These are phyloP conservation scores for Anarsia innoxiella DNA, from an alignment of 2,888 invertebrate genomes.

Conservation along the genomic window DNA sequence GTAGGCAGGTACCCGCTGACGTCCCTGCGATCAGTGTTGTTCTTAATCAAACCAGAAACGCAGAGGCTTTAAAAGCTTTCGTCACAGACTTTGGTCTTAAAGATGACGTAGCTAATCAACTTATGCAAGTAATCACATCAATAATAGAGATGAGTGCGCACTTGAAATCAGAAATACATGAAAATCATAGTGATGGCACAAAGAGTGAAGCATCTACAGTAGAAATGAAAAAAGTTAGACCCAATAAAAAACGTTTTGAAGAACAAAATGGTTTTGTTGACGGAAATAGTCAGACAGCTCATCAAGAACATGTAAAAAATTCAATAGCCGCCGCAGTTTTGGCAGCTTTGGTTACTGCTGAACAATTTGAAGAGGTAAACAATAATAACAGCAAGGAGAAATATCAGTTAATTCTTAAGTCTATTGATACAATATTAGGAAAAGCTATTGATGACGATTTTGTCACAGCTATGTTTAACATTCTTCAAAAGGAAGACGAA, in stretches of 20 bases:
- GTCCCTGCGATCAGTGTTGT: conserved; percentile 77
- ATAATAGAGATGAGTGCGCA: conserved; percentile 71
- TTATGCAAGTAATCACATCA: conserved; percentile 66
- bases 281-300: conserved; percentile 41
- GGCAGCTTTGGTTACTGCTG: conserved; percentile 67
- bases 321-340: conserved; percentile 71
- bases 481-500: conserved; percentile 67
- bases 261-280: conserved; percentile 28
- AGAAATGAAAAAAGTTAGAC: conserved; percentile 44
- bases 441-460: conserved; percentile 66
- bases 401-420: conserved; percentile 66
- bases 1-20: conserved; percentile 77
- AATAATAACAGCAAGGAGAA: conserved; percentile 68
- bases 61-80: conserved; percentile 65
- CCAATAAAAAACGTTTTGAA: conserved; percentile 43
- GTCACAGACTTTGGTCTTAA: conserved; percentile 66
- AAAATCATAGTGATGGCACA: conserved; percentile 25
- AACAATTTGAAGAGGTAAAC: conserved; percentile 67
- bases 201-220: conserved; percentile 28
- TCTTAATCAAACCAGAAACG: conserved; percentile 64
- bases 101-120: conserved; percentile 69
- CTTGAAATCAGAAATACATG: conserved; percentile 56
- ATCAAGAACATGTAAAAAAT: conserved; percentile 70
- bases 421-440: conserved; percentile 68
- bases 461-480: conserved; percentile 63